These are phyloP conservation scores for Cetonia aurata DNA, from an alignment of 2,888 invertebrate species.

Conservation along the genomic window DNA sequence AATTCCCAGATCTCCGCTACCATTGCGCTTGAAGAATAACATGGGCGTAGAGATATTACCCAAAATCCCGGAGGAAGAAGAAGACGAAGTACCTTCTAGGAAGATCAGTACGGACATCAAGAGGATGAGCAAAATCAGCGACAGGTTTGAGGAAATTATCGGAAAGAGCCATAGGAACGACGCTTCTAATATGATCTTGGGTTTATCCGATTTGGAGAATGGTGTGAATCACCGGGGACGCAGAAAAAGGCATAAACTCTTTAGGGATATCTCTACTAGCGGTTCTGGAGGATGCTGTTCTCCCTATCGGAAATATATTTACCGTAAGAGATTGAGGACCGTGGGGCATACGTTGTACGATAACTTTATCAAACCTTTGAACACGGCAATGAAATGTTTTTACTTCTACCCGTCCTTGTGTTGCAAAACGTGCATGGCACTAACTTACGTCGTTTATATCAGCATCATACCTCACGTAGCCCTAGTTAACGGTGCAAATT, in stretches of 20 bases:
- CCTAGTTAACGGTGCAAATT: constrained; percentile 41
- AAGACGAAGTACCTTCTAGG: constrained; percentile 60
- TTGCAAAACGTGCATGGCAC: constrained; percentile 45
- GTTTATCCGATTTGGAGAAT: constrained; percentile 37
- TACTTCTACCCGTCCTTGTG: constrained; percentile 50
- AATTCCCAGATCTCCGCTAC: constrained; percentile 6
- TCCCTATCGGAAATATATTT: constrained; percentile 43
- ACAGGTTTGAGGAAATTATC: constrained; percentile 69
- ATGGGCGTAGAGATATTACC: constrained; percentile 70
- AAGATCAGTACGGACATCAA: constrained; percentile 68
- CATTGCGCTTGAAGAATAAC: constrained; percentile 61
- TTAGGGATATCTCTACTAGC: constrained; percentile 32
- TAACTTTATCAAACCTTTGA: constrained; percentile 45
- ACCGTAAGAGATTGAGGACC: constrained; percentile 37
- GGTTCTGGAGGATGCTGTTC: constrained; percentile 40
- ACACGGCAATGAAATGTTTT: constrained; percentile 45
- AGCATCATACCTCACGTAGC: constrained; percentile 44
- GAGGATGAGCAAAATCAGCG: constrained; percentile 69
- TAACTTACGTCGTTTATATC: constrained; percentile 45
- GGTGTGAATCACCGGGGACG: background rate
- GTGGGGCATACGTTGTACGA: constrained; percentile 42
- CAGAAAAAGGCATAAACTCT: constrained; percentile 24
- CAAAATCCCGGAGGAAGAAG: constrained; percentile 70
- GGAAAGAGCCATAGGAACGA: constrained; percentile 64
- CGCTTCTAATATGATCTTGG: constrained; percentile 31